Conservation (phyloP, 2,888 invertebrate species). For the Hofmannophila pseudospretella region DNA sequence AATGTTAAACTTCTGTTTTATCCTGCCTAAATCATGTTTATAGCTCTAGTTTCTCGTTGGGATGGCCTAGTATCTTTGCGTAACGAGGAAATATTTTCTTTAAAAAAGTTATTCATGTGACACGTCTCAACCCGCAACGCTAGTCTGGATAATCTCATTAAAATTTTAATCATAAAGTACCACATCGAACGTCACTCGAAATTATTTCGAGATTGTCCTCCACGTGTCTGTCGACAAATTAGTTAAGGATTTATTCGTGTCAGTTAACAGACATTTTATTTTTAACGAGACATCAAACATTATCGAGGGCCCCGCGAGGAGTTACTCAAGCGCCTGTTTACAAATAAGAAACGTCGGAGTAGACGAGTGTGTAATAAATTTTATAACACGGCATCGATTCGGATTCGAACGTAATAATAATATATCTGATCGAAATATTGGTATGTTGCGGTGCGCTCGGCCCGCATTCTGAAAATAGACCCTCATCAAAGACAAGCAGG, state of each 20-base stretch:
- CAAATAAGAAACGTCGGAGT: conserved; percentile 66
- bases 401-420: conserved; percentile 73
- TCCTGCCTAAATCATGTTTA: conserved; percentile 12
- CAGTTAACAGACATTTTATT: conserved; percentile 69
- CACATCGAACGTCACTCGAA: conserved; percentile 43
- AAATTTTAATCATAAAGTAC: conserved; percentile 57
- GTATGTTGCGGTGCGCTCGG: conserved; percentile 72
- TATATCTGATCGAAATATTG: conserved; percentile 74
- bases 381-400: conserved; percentile 73
- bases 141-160: conserved; percentile 57
- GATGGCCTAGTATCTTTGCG: background rate
- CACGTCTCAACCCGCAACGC: conserved; percentile 17
- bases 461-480: conserved; percentile 70
- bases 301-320: conserved; percentile 55
- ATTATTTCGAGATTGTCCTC: conserved; percentile 60
- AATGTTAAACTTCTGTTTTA: conserved; percentile 23
- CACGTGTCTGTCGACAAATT: conserved; percentile 69
- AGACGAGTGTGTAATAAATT: conserved; percentile 75
- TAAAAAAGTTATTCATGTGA: conserved; percentile 20
- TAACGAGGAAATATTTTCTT: background rate
- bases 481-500: conserved; percentile 77
- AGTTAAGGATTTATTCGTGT: conserved; percentile 67
- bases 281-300: conserved; percentile 77
- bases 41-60: too few species aligned
- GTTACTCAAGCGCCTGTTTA: conserved; percentile 71